Conservation (phyloP, 2,113 vertebrate genomes). For the Myrmecobius fasciatus region DNA sequence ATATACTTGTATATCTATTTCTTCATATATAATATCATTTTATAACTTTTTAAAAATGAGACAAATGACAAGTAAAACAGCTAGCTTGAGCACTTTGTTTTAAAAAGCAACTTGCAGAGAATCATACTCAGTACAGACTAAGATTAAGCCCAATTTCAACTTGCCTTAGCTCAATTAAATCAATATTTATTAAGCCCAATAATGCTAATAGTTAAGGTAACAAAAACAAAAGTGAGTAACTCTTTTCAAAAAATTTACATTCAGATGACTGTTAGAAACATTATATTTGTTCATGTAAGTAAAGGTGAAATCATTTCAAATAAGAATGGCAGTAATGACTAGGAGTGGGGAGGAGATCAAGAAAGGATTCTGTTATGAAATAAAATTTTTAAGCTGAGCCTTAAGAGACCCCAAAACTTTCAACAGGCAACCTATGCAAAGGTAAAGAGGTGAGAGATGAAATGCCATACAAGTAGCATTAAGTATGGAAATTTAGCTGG, state of each 20-base stretch:
- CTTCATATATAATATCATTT: neutral
- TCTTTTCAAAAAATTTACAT: neutral
- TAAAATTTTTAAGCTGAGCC: neutral
- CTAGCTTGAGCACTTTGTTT: slow-evolving; percentile 20
- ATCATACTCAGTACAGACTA: neutral
- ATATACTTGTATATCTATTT: neutral
- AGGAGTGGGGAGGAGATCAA: neutral
- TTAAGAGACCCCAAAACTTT: neutral
- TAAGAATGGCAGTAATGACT: neutral
- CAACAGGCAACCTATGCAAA: neutral
- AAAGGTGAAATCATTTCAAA: neutral
- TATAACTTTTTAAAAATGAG: neutral
- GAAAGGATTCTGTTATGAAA: neutral
- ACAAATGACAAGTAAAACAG: neutral
- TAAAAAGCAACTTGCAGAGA: neutral
- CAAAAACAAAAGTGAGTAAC: neutral
- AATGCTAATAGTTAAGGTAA: neutral
- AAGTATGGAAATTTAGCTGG: no score
- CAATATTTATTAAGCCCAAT: neutral
- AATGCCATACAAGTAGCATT: neutral
- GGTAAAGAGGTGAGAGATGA: no score
- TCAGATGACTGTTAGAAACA: neutral
- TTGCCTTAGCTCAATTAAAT: neutral
- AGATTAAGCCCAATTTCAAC: neutral
- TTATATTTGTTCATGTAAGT: neutral